Base-by-base conservation (phyloP, 1,140 invertebrate genomes). In the Hylyphantes graminicola region DNA sequence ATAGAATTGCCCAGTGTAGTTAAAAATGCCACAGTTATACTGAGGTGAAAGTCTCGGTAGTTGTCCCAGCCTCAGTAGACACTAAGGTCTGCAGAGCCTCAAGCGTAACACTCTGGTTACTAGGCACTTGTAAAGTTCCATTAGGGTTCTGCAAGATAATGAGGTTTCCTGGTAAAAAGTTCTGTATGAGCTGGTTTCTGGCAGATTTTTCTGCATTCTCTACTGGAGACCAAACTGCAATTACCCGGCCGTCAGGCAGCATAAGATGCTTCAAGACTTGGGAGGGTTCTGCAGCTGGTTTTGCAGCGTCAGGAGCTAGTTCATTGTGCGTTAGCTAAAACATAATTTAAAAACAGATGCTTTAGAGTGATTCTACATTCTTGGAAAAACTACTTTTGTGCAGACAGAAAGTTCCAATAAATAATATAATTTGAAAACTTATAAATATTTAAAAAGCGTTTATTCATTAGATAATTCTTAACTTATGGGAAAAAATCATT, bases 11-110 rank as follows among this genome's bases (percentile, higher is more conserved):
- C 35, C 35, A 35, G 5, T 35, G 35, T 35, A 35, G 35, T 35
- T 35, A 35, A 68, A 11, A 70, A 17, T 57, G n/a, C 73, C 73
- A 81, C 68, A 81, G 72, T 63, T 72, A 55, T 48, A 81, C 79
- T 50, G 79, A 53, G 15, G 79, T 81, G 35, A 48, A 73, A 17
- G 57, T 53, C 7, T 59, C 15, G 53, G 79, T 59, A 13, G 48
- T 72, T 61, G 61, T 48, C 13, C 50, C 77, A 19, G 70, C 13
- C 35, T 88, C 88, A 88, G 88, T 87, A 13, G 88, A 86, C 17
- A 89, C 82, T 11, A 89, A 74, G 2, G 89, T 88, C 73, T 90
- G 88, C 7, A 90, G 87, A 55, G 89, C 89, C 73, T 90, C 89
- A 55, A 89, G 21, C 3, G 88, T 79, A 65, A 89, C 85, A 11